phyloP scores from a whole-genome alignment of 2,797 vertebrate genomes.

The Xiphophorus birchmanni region DNA sequence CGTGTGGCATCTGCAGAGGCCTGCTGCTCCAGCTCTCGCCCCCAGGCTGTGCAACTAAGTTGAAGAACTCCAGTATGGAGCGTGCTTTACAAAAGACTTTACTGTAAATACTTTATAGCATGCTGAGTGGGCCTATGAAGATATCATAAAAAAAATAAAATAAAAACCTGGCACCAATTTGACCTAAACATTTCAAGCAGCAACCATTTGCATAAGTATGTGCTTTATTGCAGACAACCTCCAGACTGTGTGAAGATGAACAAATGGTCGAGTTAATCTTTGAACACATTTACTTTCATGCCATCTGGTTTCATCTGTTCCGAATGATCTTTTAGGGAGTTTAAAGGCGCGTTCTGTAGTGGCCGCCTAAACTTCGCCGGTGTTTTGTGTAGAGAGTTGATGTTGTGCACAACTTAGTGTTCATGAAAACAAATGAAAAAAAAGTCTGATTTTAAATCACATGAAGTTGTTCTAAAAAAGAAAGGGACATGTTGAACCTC shows the following conservation, averaged over 20 bases:
- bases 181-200: constrained; percentile 37
- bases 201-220: constrained; percentile 34
- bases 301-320: constrained; percentile 45
- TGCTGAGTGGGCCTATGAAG: constrained; percentile 59
- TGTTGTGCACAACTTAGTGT: constrained; percentile 47
- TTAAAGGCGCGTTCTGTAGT: constrained; percentile 31
- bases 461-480: constrained; percentile 38
- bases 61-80: constrained; percentile 53
- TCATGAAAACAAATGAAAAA: constrained; percentile 42
- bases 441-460: constrained; percentile 63
- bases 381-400: constrained; percentile 47
- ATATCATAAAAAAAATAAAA: constrained; percentile 41
- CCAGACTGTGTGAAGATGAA: constrained; percentile 17
- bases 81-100: constrained; percentile 52
- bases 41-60: constrained; percentile 56
- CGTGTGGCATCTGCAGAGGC: constrained; percentile 55
- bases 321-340: constrained; percentile 39
- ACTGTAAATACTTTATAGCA: constrained; percentile 68
- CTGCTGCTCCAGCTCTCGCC: constrained; percentile 47
- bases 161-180: constrained; percentile 30
- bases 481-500: constrained; percentile 3
- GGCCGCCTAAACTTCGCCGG: constrained; percentile 39
- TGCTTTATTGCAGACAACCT: constrained; percentile 21
- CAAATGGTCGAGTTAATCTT: constrained; percentile 33
- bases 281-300: constrained; percentile 39